Base-by-base conservation (phyloP, 2,888 invertebrate species). In the Lithophane semibrunnea region DNA sequence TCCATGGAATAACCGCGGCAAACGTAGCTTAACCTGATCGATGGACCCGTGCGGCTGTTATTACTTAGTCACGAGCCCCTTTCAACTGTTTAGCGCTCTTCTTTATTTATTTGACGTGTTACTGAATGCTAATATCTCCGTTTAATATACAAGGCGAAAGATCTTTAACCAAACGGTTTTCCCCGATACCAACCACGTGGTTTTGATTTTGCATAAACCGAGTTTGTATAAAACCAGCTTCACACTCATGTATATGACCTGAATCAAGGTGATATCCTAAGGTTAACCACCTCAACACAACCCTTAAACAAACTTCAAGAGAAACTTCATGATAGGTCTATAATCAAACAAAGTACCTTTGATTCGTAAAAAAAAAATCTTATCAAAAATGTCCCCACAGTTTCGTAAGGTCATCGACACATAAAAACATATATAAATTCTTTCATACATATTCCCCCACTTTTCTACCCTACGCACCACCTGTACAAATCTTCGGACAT, bases 401-500 rank as follows among this genome's bases (percentile, higher is more conserved):
- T 65, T 79, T 18, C 9, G n/a, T 60, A 76, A 88, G 87, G 86
- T 89, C 87, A 86, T 88, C 82, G 87, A 82, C 87, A 79, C 81
- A 86, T 69, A 80, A 69, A 86, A 81, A 86, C 86, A 58, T 76
- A 77, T 75, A 80, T 75, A 85, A 83, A 86, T 84, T 88, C 84
- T 86, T 72, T 79, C 68, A 86, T 80, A 81, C 77, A 79, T 66
- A 72, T 69, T 72, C 88, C 86, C 85, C 71, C 77, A 76, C 76
- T 80, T 76, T 79, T 21, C 87, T 73, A 86, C 88, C 91, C 91
- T 54, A 73, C 47, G 9, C 80, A 83, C 88, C 91, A 90, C 90
- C 90, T 90, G 90, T 90, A 87, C 90, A 90, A 90, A 90, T 89
- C 86, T 83, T 75, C 80, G 73, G 72, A 64, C 78, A 81, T 87